phyloP scores from a whole-genome alignment of 2,888 invertebrate genomes.

The Seira sanloemensis region DNA sequence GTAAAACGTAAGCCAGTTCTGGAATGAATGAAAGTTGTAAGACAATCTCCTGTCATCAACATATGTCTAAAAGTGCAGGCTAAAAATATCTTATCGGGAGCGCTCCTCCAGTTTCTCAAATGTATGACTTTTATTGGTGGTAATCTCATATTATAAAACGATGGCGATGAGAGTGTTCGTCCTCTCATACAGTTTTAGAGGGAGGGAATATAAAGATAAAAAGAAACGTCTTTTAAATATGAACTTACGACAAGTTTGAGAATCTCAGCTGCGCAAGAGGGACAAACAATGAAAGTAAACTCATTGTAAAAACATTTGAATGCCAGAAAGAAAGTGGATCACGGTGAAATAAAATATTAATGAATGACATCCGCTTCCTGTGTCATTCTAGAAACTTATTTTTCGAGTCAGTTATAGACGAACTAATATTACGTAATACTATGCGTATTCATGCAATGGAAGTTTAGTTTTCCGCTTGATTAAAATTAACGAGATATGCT shows the following conservation, averaged over 20 bases:
- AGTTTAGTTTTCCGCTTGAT: too few relatives aligned
- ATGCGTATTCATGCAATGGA: too few relatives aligned
- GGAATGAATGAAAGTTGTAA: background rate
- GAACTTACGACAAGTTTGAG: conserved; percentile 80
- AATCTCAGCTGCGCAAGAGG: conserved; percentile 84
- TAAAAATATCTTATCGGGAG: background rate
- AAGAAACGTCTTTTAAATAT: background rate
- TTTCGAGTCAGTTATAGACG: too few relatives aligned
- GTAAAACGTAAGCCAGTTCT: background rate
- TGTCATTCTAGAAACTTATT: too few relatives aligned
- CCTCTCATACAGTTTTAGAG: background rate
- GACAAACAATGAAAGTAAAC: too few relatives aligned
- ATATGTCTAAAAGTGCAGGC: background rate
- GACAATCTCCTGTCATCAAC: background rate
- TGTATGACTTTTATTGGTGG: conserved; percentile 1
- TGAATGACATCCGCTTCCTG: too few relatives aligned
- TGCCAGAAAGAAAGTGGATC: too few relatives aligned
- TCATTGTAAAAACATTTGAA: too few relatives aligned
- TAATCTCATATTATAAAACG: background rate
- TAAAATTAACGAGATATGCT: too few relatives aligned
- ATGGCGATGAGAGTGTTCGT: background rate
- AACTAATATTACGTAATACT: too few relatives aligned
- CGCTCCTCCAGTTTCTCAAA: background rate
- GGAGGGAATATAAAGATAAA: background rate
- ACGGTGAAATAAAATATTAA: too few relatives aligned